Evolutionary conservation across 2,888 invertebrate genomes (phyloP), one percentile per base, ranked within the genome.

Genomic region (Paralinhomoeus sp.): DNA sequence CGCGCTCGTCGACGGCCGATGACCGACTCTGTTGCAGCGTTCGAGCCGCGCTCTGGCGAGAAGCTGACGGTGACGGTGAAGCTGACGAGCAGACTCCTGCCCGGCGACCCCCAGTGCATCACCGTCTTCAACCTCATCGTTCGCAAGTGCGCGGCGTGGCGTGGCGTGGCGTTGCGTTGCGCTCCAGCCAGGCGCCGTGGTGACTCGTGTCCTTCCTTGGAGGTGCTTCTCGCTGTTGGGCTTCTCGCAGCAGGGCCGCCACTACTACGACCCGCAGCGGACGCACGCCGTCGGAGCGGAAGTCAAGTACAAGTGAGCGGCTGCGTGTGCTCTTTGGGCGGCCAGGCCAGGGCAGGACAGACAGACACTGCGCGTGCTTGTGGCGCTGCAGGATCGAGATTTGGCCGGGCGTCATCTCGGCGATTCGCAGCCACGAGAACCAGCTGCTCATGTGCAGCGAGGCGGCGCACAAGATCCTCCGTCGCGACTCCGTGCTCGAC

Each of bases 391-490:
- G 52, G 20, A 43, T 65, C 42, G 57, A 61, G 40, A 47, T 65
- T 17, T 59, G 61, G 57, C 64, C 62, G 7, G 66, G 66, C 5
- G 58, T 57, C 42, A 67, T 75, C n/a, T 82, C 84, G 0, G 76
- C 80, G 0, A 81, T 85, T 35, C 72, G 80, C 1, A 79, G 81
- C 52, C 78, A 80, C 57, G 85, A 87, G 57, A 63, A 68, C 0
- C 67, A 73, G 1, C 71, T 85, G 17, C 64, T 85, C 13, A 68
- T 87, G 68, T 77, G 77, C 41, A 70, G 75, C 0, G 84, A 85
- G 60, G 73, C 84, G 1, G 69, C 75, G 0, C 80, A 80, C 57
- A 85, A 85, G 67, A 76, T 84, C 0, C 73, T 85, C 67, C 70
- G 84, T 0, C 71, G 73, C 24, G 78, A 84, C 45, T 79, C 75